A percentile compares a stretch with the other conserved stretches of the same genome.
phyloP scores from a whole-genome alignment of 1,140 invertebrate genomes.

The Megalonaias nervosa region DNA sequence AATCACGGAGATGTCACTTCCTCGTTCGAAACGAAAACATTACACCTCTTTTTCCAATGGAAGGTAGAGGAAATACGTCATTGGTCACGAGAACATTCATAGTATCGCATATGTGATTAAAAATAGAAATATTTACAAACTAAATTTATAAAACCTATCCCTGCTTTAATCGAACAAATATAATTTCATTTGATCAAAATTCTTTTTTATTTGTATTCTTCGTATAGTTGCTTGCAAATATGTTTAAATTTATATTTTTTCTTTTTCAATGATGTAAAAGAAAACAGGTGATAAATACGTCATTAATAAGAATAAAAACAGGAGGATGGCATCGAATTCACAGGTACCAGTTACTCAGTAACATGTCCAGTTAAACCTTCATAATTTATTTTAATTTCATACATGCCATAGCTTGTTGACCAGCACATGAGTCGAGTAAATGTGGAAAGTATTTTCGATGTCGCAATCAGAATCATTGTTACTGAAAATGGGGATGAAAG shows the following conservation, averaged over 20 bases:
- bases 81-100: constrained; percentile 37
- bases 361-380: too few relatives aligned
- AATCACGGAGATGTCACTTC: constrained; percentile 16
- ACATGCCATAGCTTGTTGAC: too few relatives aligned
- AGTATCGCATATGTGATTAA: neutral
- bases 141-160: neutral
- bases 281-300: constrained; percentile 34
- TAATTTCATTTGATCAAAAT: neutral
- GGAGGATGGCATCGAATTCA: constrained; percentile 38
- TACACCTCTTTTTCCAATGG: constrained; percentile 35
- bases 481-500: too few relatives aligned
- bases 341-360: constrained; percentile 21
- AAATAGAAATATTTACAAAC: too few relatives aligned
- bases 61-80: constrained; percentile 38
- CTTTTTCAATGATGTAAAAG: constrained; percentile 23
- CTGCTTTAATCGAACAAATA: neutral
- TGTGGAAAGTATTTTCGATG: too few relatives aligned
- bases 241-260: neutral
- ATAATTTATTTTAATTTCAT: too few relatives aligned
- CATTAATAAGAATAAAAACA: constrained; percentile 8
- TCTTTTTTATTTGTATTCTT: neutral
- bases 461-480: too few relatives aligned
- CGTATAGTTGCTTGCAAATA: neutral
- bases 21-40: constrained; percentile 26
- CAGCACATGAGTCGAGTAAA: too few relatives aligned